These are phyloP conservation scores for Sarcophaga peregrina DNA, from an alignment of 1,140 invertebrate species.

Conservation along the genomic window DNA sequence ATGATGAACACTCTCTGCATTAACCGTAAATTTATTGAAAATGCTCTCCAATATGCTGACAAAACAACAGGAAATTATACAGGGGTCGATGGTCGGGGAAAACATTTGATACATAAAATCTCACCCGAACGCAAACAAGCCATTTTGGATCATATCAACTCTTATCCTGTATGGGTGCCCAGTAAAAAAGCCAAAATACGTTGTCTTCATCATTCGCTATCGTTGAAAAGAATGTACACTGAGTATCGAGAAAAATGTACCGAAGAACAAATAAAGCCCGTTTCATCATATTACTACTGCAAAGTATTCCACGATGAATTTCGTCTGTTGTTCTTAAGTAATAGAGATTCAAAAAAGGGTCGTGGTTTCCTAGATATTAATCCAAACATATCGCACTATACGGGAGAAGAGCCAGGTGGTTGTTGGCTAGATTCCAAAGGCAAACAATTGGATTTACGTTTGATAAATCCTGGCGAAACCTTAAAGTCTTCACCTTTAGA, in stretches of 20 bases:
- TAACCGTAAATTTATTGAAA: constrained; percentile 32
- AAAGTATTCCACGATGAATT: constrained; percentile 43
- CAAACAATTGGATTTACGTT: neutral
- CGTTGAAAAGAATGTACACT: constrained; percentile 41
- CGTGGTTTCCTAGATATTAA: constrained; percentile 34
- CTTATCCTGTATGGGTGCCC: constrained; percentile 44
- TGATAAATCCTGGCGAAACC: neutral
- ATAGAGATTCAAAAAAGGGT: constrained; percentile 15
- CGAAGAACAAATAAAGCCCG: neutral
- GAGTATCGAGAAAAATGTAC: constrained; percentile 43
- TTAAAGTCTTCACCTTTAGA: neutral
- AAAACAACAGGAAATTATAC: constrained; percentile 41
- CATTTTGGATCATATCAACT: constrained; percentile 41
- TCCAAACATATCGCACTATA: constrained; percentile 44
- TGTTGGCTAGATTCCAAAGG: constrained; percentile 30
- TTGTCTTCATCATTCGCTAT: constrained; percentile 42
- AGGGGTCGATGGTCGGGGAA: constrained; percentile 39
- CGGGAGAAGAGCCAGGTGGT: constrained; percentile 43
- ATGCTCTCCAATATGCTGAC: constrained; percentile 41
- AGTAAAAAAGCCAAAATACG: constrained; percentile 43
- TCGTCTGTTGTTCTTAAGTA: constrained; percentile 36
- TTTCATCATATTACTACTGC: constrained; percentile 34
- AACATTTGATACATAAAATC: constrained; percentile 40
- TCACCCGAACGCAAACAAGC: constrained; percentile 12
- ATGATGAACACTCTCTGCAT: constrained; percentile 41